Conservation (phyloP, 2,113 vertebrate species). For the Rhegmatorhina hoffmannsi region DNA sequence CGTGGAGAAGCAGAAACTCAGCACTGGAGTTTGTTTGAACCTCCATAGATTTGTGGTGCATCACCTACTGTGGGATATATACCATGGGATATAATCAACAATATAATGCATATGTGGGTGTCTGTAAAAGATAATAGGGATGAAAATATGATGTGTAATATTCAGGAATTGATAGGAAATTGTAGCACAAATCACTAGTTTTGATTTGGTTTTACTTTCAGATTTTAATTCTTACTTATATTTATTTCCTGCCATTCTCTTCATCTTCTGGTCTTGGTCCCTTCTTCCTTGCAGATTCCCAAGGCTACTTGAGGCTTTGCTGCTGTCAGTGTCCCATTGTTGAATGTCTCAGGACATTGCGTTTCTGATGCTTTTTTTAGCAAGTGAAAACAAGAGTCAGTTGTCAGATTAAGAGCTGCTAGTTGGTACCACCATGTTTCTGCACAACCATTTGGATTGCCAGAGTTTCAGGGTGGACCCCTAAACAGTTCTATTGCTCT, state of each 20-base stretch:
- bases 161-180: not conserved
- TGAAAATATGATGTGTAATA: not conserved
- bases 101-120: accelerated
- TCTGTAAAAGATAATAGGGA: not conserved
- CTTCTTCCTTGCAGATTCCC: not conserved
- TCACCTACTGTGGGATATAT: not conserved
- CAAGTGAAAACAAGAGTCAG: not conserved
- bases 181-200: not conserved
- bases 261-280: not conserved
- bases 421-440: not conserved
- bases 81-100: not conserved
- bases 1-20: not conserved
- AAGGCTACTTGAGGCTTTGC: not conserved
- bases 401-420: not conserved
- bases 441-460: not conserved
- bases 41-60: not conserved
- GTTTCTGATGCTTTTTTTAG: not conserved
- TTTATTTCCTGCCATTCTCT: not conserved
- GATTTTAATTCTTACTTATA: not conserved
- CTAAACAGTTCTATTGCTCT: not conserved
- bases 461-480: not conserved
- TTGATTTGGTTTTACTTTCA: not conserved
- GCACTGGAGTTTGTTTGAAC: not conserved
- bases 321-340: not conserved
- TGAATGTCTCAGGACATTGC: not conserved